Conservation (phyloP, 2,113 vertebrate species). For the Malurus melanocephalus region DNA sequence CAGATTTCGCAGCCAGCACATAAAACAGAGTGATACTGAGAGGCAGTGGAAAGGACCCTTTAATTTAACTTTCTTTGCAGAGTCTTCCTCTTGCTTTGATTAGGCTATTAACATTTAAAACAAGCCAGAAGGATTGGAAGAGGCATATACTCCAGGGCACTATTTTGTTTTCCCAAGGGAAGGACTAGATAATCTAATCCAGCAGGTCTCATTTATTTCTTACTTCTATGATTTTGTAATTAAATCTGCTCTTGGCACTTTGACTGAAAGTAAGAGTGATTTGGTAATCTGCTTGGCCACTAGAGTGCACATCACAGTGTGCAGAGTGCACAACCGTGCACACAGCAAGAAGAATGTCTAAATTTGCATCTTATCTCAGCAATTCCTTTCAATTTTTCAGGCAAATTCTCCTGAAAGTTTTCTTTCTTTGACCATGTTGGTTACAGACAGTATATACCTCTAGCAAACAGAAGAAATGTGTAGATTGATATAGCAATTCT, state of each 20-base stretch:
- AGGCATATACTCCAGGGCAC: neutral
- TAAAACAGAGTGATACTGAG: constrained; percentile 3
- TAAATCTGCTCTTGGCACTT: constrained; percentile 47
- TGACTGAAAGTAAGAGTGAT: constrained; percentile 47
- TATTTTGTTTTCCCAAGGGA: neutral
- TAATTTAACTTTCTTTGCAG: constrained; percentile 22
- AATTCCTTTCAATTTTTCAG: neutral
- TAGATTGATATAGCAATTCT: neutral
- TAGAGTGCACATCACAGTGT: neutral
- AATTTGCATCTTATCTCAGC: neutral
- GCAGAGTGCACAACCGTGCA: neutral
- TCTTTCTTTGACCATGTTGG: neutral
- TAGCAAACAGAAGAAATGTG: neutral
- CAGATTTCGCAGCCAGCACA: neutral
- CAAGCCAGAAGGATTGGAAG: constrained; percentile 5
- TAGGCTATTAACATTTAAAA: constrained; percentile 30
- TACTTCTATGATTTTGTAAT: constrained; percentile 57
- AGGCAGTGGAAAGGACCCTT: neutral
- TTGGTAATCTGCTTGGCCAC: constrained; percentile 32
- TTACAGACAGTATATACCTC: neutral
- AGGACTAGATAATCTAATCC: constrained; percentile 45
- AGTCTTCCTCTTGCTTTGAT: constrained; percentile 18
- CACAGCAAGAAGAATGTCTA: neutral
- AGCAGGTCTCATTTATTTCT: constrained; percentile 42
- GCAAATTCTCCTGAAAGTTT: neutral